Evolutionary conservation across 2,113 vertebrate genomes (phyloP).

Genomic region (Astatotilapia flaviijosephi): DNA sequence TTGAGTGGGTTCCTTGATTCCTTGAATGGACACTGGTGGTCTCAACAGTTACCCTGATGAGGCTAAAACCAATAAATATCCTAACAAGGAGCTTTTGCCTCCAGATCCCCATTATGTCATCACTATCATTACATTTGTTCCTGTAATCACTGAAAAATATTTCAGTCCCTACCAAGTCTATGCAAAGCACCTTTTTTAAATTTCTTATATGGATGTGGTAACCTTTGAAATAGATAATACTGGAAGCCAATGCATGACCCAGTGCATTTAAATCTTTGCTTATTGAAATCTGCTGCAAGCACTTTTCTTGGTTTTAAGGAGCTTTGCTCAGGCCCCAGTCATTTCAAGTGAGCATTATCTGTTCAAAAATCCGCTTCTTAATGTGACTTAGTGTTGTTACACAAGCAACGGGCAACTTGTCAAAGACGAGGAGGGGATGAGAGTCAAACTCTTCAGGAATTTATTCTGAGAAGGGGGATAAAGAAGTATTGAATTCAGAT

Average conservation of each 20-base stretch:
- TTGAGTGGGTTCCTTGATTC: not conserved
- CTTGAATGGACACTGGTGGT: not conserved
- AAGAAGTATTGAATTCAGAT: not conserved
- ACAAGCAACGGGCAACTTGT: not conserved
- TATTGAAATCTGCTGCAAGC: not conserved
- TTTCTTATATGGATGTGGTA: not conserved
- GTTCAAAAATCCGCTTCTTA: not conserved
- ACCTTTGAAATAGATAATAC: not conserved
- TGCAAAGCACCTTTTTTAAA: not conserved
- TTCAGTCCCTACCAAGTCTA: not conserved
- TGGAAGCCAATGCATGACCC: not conserved
- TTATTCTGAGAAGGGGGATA: not conserved
- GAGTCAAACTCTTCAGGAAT: not conserved
- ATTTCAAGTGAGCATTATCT: not conserved
- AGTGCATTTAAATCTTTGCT: not conserved
- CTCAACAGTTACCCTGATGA: not conserved
- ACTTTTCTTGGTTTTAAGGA: constrained; percentile 9
- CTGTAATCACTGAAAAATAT: not conserved
- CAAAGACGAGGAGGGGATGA: not conserved
- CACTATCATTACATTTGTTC: not conserved
- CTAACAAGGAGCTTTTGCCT: not conserved
- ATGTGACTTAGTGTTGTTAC: constrained; percentile 4
- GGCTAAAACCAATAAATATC: not conserved
- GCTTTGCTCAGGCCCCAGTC: not conserved
- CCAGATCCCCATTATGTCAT: not conserved